Base-by-base conservation (phyloP, 2,888 invertebrate species). In the Asteroscopus sphinx region DNA sequence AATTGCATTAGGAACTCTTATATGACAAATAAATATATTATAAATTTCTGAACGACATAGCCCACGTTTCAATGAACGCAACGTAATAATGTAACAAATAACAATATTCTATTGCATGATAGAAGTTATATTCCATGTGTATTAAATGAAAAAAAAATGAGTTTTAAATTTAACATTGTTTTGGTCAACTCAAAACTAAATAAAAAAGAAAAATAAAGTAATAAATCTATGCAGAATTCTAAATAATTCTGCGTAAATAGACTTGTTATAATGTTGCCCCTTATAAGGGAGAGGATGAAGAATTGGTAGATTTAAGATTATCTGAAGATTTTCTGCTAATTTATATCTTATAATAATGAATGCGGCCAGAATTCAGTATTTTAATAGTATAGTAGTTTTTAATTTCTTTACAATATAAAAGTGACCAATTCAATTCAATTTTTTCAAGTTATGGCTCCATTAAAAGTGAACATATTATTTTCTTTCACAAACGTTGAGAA, bases 281-380 rank as follows among this genome's bases (percentile, higher is more conserved):
- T 16, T 6, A 3, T 40, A 0, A 44, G 3, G 12, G 26, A 9
- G 0, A 2, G 3, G 28, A 0, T 0, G 1, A 15, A 6, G 0
- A 39, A 21, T 15, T 44, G n/a, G 68, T 68, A 65, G 39, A 21
- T 47, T 47, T 33, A 17, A 3, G 6, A 28, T 2, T 12, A 0
- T 6, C 12, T 26, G 3, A 4, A 28, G 28, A 30, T n/a, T 1
- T 1, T 1, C 7, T 8, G 1, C 4, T 21, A 13, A 11, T 11
- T 30, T 3, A 21, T 32, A 39, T 13, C 0, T 35, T 26, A 30
- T 13, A n/a, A n/a, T n/a, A n/a, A 3, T 25, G 8, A n/a, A 8
- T 25, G 9, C 1, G 26, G 8, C 7, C 9, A 26, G 12, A 2
- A 9, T 5, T 25, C 11, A n/a, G 0, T 30, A 33, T 13, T 8